Evolutionary conservation across 2,113 vertebrate species (phyloP).

Genomic region (Elephas maximus): DNA sequence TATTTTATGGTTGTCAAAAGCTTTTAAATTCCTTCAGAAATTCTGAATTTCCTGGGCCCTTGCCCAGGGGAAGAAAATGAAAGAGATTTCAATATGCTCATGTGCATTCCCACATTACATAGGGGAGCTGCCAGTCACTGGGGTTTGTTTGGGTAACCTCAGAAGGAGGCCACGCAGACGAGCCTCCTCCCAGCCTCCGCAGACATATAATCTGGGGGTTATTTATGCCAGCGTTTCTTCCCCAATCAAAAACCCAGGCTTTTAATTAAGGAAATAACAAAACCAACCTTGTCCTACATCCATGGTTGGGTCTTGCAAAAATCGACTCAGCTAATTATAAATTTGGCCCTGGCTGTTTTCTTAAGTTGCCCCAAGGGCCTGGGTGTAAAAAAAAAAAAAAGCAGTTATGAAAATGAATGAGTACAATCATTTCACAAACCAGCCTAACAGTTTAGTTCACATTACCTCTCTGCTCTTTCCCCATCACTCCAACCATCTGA

Average conservation of each 20-base stretch:
- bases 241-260: constrained; percentile 66
- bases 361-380: constrained; percentile 65
- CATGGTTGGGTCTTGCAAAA: constrained; percentile 65
- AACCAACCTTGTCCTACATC: constrained; percentile 67
- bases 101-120: background rate
- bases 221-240: constrained; percentile 62
- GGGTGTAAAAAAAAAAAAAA: constrained; percentile 6
- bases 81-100: constrained; percentile 57
- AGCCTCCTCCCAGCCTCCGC: constrained; percentile 56
- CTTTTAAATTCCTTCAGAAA: constrained; percentile 56
- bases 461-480: background rate
- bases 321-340: constrained; percentile 72
- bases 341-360: constrained; percentile 61
- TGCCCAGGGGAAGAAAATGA: constrained; percentile 4
- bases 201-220: constrained; percentile 74
- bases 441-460: constrained; percentile 35
- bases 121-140: background rate
- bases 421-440: constrained; percentile 57
- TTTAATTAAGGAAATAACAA: constrained; percentile 81
- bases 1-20: constrained; percentile 56
- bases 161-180: constrained; percentile 5
- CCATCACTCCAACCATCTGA: background rate
- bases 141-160: constrained; percentile 68
- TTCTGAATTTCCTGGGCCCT: constrained; percentile 48
- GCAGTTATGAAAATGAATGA: constrained; percentile 64